These are phyloP conservation scores for Aphodius sticticus DNA, from an alignment of 2,888 invertebrate species.

Conservation along the genomic window DNA sequence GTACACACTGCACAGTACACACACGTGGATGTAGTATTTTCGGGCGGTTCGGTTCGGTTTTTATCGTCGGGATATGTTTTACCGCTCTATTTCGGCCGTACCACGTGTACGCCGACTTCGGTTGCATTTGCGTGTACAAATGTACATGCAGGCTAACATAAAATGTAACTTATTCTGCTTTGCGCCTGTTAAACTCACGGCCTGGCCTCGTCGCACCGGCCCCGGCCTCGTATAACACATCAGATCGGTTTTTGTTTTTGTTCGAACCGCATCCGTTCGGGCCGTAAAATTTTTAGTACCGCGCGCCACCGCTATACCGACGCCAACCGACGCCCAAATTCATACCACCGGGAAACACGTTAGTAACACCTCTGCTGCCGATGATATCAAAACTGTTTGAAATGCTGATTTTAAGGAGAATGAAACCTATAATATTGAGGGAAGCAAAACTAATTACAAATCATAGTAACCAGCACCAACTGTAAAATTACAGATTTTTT, in stretches of 20 bases:
- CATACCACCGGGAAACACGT: too few species aligned
- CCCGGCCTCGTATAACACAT: not conserved
- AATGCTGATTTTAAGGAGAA: too few species aligned
- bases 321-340: not conserved
- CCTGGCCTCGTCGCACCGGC: not conserved
- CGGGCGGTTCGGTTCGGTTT: not conserved
- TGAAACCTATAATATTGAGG: too few species aligned
- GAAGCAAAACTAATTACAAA: too few species aligned
- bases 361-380: too few species aligned
- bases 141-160: not conserved
- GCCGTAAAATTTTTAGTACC: not conserved
- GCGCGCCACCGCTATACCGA: not conserved
- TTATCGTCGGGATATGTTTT: not conserved
- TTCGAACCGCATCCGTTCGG: not conserved
- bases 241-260: not conserved
- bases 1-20: not conserved
- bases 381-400: too few species aligned
- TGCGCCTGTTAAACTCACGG: not conserved
- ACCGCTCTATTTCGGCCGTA: not conserved
- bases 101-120: not conserved
- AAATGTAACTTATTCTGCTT: not conserved
- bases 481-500: too few species aligned
- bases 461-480: too few species aligned
- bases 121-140: not conserved
- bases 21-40: not conserved